These are phyloP conservation scores for Beroe forskalii DNA, from an alignment of 37 sponge, comb jelly and placozoan genomes.

Conservation along the genomic window DNA sequence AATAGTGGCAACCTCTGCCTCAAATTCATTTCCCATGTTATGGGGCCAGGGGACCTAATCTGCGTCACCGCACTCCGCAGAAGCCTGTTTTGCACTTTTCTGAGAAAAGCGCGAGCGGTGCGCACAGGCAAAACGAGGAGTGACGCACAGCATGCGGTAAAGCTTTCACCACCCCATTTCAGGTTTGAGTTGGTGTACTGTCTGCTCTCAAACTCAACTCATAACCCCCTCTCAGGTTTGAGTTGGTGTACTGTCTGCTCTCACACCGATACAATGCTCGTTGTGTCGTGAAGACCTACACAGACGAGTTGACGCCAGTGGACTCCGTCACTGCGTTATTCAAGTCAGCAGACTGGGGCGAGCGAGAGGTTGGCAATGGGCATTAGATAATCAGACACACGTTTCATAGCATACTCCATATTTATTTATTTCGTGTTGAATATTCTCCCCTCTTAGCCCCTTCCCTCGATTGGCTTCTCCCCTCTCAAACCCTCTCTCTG, in stretches of 20 bases:
- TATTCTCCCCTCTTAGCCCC: not conserved
- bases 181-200: slow-evolving; percentile 82
- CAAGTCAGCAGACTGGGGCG: slow-evolving; percentile 91
- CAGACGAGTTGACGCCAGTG: slow-evolving; percentile 96
- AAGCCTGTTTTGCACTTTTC: no score
- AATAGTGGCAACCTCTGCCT: no score
- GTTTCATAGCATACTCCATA: no score
- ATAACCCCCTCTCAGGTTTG: slow-evolving; percentile 2
- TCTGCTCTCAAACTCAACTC: slow-evolving; percentile 83
- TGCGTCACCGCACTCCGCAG: no score
- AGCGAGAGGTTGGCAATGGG: slow-evolving; percentile 98
- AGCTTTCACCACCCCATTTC: no score
- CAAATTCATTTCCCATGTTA: no score
- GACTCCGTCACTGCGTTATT: slow-evolving; percentile 90
- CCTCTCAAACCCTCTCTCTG: slow-evolving; percentile 94
- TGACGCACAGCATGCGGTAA: no score
- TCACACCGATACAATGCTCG: slow-evolving; percentile 91
- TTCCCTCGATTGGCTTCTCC: slow-evolving; percentile 93
- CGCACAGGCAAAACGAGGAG: no score
- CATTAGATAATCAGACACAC: no score
- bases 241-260: slow-evolving; percentile 90
- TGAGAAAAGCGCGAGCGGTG: no score
- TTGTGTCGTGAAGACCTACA: slow-evolving; percentile 87
- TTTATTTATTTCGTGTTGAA: no score
- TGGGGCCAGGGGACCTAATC: no score